Base-by-base conservation (phyloP, 2,888 invertebrate species). In the Polyommatus iphigenia region DNA sequence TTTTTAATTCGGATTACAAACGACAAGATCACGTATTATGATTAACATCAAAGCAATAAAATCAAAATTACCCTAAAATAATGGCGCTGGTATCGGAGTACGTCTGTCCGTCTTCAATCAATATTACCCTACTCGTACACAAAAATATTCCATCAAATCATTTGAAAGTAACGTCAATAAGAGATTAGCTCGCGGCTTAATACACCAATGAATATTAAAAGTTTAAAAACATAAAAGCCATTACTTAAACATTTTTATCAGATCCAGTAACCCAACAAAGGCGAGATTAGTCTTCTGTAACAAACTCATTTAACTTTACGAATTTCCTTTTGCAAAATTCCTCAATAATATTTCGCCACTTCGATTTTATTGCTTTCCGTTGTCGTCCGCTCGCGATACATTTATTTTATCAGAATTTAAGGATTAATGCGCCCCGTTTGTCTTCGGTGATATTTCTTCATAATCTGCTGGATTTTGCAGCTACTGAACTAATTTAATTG, bases 251-350 rank as follows among this genome's bases (percentile, higher is more conserved):
- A 85, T 87, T 86, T 88, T 90, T 90, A 92, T 92, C 92, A 85
- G 91, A 92, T 92, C 84, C 84, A 83, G 86, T 86, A 89, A 86
- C 87, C 87, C 87, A 89, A 91, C 89, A 89, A 89, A 89, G 86
- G 86, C 86, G 83, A 86, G 88, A 88, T 89, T 88, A 88, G 87
- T 86, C 87, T 85, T 86, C 88, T 88, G 86, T 89, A 90, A 89
- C 89, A 91, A 92, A 92, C 92, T 92, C 92, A 93, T 94, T 94
- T 92, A 93, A 93, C 93, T 93, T 93, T 89, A 87, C 89, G 89
- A 88, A 88, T 87, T 87, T 86, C 87, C 84, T 86, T 87, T 89
- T 89, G 90, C 91, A 91, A 90, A 91, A 89, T 84, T 85, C 84
- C 86, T 85, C 76, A 78, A 72, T 79, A 90, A 90, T 90, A 90